These are phyloP conservation scores for rabbit (Oryctolagus cuniculus) DNA, from an alignment of 2,113 vertebrate genomes.

Conservation along the genomic window mOryCun1.1 NC_091437.1:16305001-16305500, in stretches of 20 bases:
- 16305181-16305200: background rate
- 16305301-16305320: background rate
- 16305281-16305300: background rate
- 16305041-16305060: background rate
- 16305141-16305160: background rate
- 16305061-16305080: background rate
- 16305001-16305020: background rate
- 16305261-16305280: background rate
- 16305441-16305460: background rate
- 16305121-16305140: background rate
- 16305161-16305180: background rate
- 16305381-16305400: background rate
- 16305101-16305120: background rate
- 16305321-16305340: background rate
- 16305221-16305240: conserved; percentile 18
- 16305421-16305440: background rate
- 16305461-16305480: background rate
- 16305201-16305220: background rate
- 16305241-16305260: background rate
- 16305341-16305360: background rate
- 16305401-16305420: background rate
- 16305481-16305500: background rate
- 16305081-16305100: background rate
- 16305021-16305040: background rate
- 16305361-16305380: background rate